Base-by-base conservation (phyloP, 2,113 vertebrate genomes). In the Pseudorasbora parva region DNA sequence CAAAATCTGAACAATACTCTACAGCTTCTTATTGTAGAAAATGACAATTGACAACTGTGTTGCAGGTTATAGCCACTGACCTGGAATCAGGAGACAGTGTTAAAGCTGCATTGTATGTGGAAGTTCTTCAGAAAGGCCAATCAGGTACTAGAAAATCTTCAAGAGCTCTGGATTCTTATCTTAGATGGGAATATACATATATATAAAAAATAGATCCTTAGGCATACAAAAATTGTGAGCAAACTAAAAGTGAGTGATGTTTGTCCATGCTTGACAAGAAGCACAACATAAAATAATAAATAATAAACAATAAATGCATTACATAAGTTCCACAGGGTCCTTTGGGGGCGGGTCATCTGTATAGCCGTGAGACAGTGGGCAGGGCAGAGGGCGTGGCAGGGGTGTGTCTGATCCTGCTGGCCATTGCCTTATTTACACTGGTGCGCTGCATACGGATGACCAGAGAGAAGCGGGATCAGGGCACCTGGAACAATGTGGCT, bases 401-500 rank as follows among this genome's bases (percentile, higher is more conserved):
- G 69, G 25, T 89, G 68, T 87, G 91, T 72, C 84, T 94, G 81
- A 80, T 87, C 21, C 47, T 89, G 15, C 21, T 93, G 1, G 89
- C 87, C 30, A 88, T 88, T 23, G 12, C 86, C 14, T 23, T 90
- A 83, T 85, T 43, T 1, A 7, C 88, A 64, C 68, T 91, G 51
- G 78, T 92, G 60, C 90, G 90, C 78, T 82, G 92, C 27, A 85
- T 91, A 85, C 94, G 68, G 84, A 93, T 82, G 83, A 90, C 87
- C 27, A 91, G 88, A n/a, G 91, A 88, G 27, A 90, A 89, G 60
- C 87, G 79, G 82, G 88, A 93, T 87, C 90, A 92, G 6, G 85
- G 92, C 86, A 89, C 93, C 83, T 88, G 90, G 84, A 93, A 90
- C 33, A 92, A 90, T 15, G 91, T 96, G 72, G 94, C 95, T 11